Evolutionary conservation across 2,888 invertebrate genomes (phyloP), one percentile per base, ranked within the genome.

Genomic region (Tuta absoluta): DNA sequence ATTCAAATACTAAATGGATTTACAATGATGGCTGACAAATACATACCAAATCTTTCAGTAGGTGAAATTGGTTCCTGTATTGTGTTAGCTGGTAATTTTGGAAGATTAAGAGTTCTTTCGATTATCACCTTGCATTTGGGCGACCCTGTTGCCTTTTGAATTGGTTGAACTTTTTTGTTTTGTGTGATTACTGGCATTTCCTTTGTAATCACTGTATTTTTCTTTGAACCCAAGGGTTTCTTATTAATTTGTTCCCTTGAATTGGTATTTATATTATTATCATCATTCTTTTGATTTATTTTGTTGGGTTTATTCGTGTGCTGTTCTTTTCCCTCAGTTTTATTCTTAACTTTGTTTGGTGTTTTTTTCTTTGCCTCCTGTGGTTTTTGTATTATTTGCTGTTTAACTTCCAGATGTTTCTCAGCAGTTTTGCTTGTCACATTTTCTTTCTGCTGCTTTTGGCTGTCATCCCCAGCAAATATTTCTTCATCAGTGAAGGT

Each of bases 401-500:
- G 10, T n/a, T 41, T 7, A 17, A 45, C 45, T 45, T 45, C 45
- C 7, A 7, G 8, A n/a, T 28, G 10, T n/a, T 56, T 23, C 17
- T 56, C 11, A 24, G n/a, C 23, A n/a, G 24, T 19, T 23, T 56
- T 28, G 8, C n/a, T 14, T 14, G 28, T 56, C 4, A 33, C 33
- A n/a, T 33, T 19, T 37, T 5, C 24, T 33, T 53, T 38, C 66
- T 67, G 28, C 24, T 65, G 63, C 51, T 68, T 68, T 51, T 65
- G 69, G 57, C 63, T 70, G 49, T 67, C 63, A 67, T 72, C 66
- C 19, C 61, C 64, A 66, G 72, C 68, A 70, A 88, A 84, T 74
- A 84, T 83, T 72, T 91, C 90, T 69, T 91, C 90, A 80, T 91
- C 91, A 59, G 91, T 89, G 65, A 74, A 91, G 63, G 89, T 89